Evolutionary conservation across 2,888 invertebrate genomes (phyloP), one percentile per base, ranked within the genome.

Genomic region (Tryphoninae sp.): DNA sequence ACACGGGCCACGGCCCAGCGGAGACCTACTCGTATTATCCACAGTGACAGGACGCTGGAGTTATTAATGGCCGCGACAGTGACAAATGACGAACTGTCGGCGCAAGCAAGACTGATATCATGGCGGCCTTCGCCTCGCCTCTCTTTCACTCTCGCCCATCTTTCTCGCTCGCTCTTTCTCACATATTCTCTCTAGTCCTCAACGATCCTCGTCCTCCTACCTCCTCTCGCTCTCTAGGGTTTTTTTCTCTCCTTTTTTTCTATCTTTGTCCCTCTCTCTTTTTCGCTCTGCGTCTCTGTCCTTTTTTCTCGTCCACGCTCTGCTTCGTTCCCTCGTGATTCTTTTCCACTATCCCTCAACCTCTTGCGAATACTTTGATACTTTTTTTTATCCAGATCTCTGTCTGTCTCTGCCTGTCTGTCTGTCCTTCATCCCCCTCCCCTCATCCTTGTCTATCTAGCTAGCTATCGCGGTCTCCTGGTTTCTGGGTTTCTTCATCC

Each of bases 61-160:
- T 92, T 92, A 92, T 92, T 92, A 92, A 92, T 92, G 92, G 91
- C 91, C 86, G 88, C 89, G 92, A 92, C 92, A 92, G 90, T 92
- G 91, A 91, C 92, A 92, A 92, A 92, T 92, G 92, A 92, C 91
- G 92, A 91, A 92, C 92, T 92, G 92, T 92, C 92, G 91, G 91
- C 92, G 92, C 92, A 92, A 92, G 92, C 91, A 92, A 92, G 92
- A 92, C 92, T 92, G 92, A 92, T 92, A 91, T 90, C 90, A 91
- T 91, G 91, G 91, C 90, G 89, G 91, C 89, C 90, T 90, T 89
- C 89, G 87, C 88, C 89, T 87, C 88, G 89, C 90, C 86, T 88
- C 88, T 86, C 87, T 87, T 88, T 86, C 86, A 80, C 83, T 72
- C 74, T 81, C 80, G 61, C 33, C 81, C 80, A 78, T 83, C 80